These are phyloP conservation scores for Gymnosoma rotundatum DNA, from an alignment of 2,888 invertebrate species.

Conservation along the genomic window DNA sequence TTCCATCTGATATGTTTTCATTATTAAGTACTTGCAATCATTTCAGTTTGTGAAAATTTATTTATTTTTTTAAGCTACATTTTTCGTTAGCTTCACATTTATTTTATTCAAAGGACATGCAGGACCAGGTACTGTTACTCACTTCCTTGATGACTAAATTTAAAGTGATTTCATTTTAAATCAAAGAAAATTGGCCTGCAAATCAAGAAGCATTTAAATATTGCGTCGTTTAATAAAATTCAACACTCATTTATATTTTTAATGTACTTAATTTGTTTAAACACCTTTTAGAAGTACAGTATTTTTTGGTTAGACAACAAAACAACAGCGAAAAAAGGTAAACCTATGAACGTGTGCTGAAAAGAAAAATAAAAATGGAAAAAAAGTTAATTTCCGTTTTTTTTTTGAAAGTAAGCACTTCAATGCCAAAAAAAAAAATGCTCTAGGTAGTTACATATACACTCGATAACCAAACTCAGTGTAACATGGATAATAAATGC, in stretches of 20 bases:
- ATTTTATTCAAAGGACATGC: neutral
- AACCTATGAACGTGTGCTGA: neutral
- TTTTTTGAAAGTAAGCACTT: conserved; percentile 42
- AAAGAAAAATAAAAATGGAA: neutral
- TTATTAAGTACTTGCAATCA: too few species aligned
- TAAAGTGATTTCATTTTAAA: neutral
- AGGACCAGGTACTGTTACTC: neutral
- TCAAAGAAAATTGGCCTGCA: conserved; percentile 2
- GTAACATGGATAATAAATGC: neutral
- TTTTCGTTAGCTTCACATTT: too few species aligned
- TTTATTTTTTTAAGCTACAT: too few species aligned
- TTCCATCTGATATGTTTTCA: too few species aligned
- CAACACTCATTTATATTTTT: neutral
- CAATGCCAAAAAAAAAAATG: conserved; percentile 47
- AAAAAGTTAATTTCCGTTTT: conserved; percentile 61
- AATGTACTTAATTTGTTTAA: neutral
- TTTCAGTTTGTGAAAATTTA: too few species aligned
- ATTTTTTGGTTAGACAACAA: neutral
- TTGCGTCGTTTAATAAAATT: conserved; percentile 18
- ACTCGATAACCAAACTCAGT: neutral
- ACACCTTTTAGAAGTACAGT: neutral
- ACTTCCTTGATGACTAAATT: neutral
- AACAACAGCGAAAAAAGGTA: neutral
- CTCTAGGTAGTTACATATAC: conserved; percentile 27
- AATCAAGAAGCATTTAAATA: neutral